Evolutionary conservation across 2,888 invertebrate genomes (phyloP).

Genomic region (Neoascia interrupta): DNA sequence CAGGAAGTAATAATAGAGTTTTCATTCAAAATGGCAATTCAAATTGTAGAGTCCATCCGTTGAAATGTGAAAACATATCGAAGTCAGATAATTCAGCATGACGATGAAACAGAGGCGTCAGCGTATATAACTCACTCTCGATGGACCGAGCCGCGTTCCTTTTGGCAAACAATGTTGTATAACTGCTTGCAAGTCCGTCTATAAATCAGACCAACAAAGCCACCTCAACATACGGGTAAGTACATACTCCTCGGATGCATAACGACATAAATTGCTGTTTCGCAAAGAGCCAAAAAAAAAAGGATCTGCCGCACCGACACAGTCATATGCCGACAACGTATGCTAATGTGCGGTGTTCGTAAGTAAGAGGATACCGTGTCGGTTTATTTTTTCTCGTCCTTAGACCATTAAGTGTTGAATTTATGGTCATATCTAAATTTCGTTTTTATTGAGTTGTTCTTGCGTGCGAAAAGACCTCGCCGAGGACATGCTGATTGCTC

Average conservation of each 20-base stretch:
- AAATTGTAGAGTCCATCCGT: constrained; percentile 9
- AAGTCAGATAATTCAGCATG: constrained; percentile 23
- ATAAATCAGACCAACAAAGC: constrained; percentile 34
- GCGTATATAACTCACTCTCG: constrained; percentile 25
- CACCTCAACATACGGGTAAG: no score
- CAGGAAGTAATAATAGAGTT: constrained; percentile 79
- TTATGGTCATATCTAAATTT: constrained; percentile 75
- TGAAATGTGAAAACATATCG: neutral
- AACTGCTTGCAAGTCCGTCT: neutral
- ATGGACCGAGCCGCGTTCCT: constrained; percentile 17
- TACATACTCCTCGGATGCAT: neutral
- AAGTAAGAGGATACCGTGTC: constrained; percentile 47
- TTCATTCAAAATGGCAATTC: constrained; percentile 75
- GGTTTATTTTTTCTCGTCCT: constrained; percentile 76
- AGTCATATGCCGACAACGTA: constrained; percentile 53
- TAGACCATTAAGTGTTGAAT: constrained; percentile 79
- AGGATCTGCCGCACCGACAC: constrained; percentile 12
- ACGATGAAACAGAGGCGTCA: constrained; percentile 23
- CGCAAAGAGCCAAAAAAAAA: neutral
- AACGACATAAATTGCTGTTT: constrained; percentile 5
- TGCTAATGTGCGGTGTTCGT: constrained; percentile 64
- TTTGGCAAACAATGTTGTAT: constrained; percentile 30
- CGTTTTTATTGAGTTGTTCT: constrained; percentile 72
- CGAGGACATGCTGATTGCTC: constrained; percentile 12
- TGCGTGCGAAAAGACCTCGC: neutral